Conservation (phyloP, 2,113 vertebrate species). For the Sturnira hondurensis region DNA sequence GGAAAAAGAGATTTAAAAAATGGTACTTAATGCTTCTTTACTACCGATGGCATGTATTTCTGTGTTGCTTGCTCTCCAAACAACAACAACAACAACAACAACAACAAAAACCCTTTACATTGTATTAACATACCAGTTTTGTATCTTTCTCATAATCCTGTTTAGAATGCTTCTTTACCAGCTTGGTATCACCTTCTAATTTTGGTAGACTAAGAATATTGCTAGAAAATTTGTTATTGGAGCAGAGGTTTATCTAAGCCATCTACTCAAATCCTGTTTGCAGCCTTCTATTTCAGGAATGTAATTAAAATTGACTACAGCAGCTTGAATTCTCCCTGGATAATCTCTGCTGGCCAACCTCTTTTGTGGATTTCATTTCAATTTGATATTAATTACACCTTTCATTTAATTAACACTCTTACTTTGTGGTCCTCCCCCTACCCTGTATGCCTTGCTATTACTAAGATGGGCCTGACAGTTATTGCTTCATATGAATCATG, state of each 20-base stretch:
- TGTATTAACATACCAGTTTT: neutral
- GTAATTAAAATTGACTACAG: conserved; percentile 57
- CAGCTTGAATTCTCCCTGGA: conserved; percentile 57
- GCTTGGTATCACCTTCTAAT: neutral
- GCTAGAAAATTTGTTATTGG: neutral
- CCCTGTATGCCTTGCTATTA: neutral
- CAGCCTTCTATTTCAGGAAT: conserved; percentile 54
- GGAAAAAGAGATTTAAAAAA: neutral
- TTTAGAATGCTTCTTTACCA: conserved; percentile 20
- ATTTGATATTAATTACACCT: conserved; percentile 60
- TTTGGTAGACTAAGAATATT: neutral
- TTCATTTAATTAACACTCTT: conserved; percentile 46
- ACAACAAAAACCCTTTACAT: neutral
- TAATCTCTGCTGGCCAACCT: conserved; percentile 45
- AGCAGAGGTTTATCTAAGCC: conserved; percentile 44
- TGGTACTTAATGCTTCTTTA: neutral
- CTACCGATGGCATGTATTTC: neutral
- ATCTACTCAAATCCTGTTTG: conserved; percentile 40
- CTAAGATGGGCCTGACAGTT: neutral
- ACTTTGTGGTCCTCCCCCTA: neutral
- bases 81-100: neutral
- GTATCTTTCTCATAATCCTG: neutral
- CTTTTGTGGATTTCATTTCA: conserved; percentile 50
- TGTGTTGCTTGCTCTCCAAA: neutral
- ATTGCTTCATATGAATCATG: neutral